Evolutionary conservation across 2,113 vertebrate genomes (phyloP), one percentile per base, ranked within the genome.

Genomic region (Pangasianodon hypophthalmus): DNA sequence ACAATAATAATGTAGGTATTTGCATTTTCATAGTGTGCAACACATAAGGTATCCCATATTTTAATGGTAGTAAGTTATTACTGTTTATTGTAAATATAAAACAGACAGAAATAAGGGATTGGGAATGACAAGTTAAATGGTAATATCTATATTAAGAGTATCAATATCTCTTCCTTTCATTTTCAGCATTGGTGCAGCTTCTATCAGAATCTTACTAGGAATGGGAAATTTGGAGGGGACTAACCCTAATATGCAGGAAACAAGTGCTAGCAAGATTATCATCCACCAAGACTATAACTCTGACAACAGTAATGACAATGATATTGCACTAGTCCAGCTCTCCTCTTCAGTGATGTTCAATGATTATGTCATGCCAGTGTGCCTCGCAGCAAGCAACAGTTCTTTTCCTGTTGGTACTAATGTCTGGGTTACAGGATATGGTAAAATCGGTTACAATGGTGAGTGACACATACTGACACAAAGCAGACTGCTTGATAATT

Each of bases 161-260:
- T n/a, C 0, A 37, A 32, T 9, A 41, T 50, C 4, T 37, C 14
- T 29, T 29, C 8, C 8, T 37, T 37, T 80, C 6, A 52, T 37
- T 84, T 81, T 54, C 92, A 94, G 93, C 11, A 0, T 0, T 58
- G 41, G 0, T 29, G 0, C 62, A 0, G 0, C 0, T 0, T 5
- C 0, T 0, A 1, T 93, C n/a, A 0, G 0, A 0, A 60, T 95
- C 0, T 85, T 54, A 29, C 89, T 96, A 0, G 95, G 95, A 19
- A 92, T 73, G 13, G 3, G 88, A 86, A 91, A 29, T 2, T 94
- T 91, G 37, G 0, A 87, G 0, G 0, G 9, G 0, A 0, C 0
- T 0, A 93, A 94, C 3, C 0, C 2, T 0, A 91, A 94, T 26
- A 73, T 71, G 54, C 26, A 71, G 41, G 7, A 3, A 9, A 52